Evolutionary conservation across 2,113 vertebrate genomes (phyloP), one percentile per base, ranked within the genome.

Genomic region (Columba janthina): DNA sequence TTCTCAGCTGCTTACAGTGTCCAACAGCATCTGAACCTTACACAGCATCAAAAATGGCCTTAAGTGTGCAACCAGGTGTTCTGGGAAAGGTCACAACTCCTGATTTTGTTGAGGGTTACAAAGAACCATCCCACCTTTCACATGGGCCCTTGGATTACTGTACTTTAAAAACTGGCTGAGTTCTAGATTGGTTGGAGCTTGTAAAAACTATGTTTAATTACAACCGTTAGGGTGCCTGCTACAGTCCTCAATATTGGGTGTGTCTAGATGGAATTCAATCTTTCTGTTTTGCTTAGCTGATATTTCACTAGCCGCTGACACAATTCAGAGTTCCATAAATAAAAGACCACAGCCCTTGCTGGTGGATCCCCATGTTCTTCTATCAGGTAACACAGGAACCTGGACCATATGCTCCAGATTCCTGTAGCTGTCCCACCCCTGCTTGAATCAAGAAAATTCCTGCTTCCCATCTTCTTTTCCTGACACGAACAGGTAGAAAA

Each of bases 401-500:
- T 24, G 54, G 31, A 69, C 64, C 5, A 46, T 44, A 22, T 15
- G 19, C 32, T 44, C 36, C 50, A 46, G 15, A 38, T 31, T 51
- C 40, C 38, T 4, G 3, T 21, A 65, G 5, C 8, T 73, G 48
- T 15, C 11, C 21, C 19, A 57, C 5, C 4, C 7, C 36, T 56
- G 40, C 42, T 34, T 57, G 28, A 34, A 72, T 54, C 29, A 72
- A 10, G 6, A 6, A 31, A 46, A 73, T 34, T 80, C 46, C 31
- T 78, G 25, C 20, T 29, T 44, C 0, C 0, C 13, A 7, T 16
- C 12, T 61, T 3, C 46, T 28, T 57, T 34, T 48, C 16, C 53
- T 75, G 46, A 57, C 12, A 22, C 34, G 13, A 8, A 40, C 72
- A 34, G 18, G 28, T 7, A 84, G 42, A 42, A 83, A 70, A 36